Evolutionary conservation across 2,888 invertebrate species (phyloP).

Genomic region (Eupsilia transversa): DNA sequence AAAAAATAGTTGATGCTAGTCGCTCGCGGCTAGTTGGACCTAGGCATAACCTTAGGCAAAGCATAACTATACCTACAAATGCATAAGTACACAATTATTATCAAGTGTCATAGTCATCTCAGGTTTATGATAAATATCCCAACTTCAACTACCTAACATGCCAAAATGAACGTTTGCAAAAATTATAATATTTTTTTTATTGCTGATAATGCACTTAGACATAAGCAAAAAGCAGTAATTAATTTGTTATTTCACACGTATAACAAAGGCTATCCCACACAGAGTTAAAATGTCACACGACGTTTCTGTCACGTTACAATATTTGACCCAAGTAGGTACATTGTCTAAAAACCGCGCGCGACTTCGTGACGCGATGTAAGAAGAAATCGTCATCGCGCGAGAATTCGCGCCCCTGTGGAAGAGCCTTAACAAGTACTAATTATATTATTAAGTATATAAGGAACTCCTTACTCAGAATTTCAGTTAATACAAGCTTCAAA

Average conservation of each 20-base stretch:
- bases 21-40: too few species aligned
- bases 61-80: too few species aligned
- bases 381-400: too few species aligned
- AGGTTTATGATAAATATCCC: background rate
- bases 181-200: too few species aligned
- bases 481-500: background rate
- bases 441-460: slow-evolving; percentile 18
- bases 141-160: background rate
- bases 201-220: background rate
- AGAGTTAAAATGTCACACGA: too few species aligned
- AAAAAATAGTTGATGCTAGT: too few species aligned
- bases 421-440: background rate
- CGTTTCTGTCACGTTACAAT: too few species aligned
- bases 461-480: background rate
- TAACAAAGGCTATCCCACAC: too few species aligned
- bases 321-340: background rate
- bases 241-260: too few species aligned
- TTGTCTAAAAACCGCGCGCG: background rate
- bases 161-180: background rate
- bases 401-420: background rate
- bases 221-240: background rate
- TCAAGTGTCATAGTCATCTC: background rate
- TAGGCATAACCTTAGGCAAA: too few species aligned
- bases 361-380: too few species aligned
- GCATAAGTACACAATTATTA: too few species aligned